phyloP scores from a whole-genome alignment of 2,888 invertebrate genomes.

The Arctia plantaginis region DNA sequence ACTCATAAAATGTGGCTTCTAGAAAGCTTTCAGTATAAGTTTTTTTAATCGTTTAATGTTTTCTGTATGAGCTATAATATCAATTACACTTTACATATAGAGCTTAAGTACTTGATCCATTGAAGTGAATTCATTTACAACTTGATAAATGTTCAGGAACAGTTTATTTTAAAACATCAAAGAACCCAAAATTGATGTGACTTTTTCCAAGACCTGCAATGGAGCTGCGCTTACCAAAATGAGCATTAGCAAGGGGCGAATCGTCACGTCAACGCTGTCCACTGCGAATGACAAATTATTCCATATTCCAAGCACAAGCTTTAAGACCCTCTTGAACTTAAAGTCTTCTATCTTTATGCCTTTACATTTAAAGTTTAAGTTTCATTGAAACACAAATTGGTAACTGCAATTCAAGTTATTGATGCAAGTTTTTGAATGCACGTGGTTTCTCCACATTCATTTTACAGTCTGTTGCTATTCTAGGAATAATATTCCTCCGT shows the following conservation, averaged over 20 bases:
- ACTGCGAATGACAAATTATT: constrained; percentile 80
- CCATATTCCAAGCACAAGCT: constrained; percentile 59
- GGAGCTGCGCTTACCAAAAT: constrained; percentile 65
- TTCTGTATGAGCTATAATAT: background rate
- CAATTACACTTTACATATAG: background rate
- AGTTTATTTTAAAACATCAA: constrained; percentile 56
- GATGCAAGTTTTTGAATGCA: constrained; percentile 77
- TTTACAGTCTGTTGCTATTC: constrained; percentile 86
- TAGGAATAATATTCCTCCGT: constrained; percentile 83
- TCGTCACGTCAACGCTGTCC: constrained; percentile 78
- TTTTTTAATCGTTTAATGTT: background rate
- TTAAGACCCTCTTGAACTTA: constrained; percentile 36
- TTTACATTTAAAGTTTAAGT: constrained; percentile 50
- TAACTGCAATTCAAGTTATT: constrained; percentile 50
- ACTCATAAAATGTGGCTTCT: background rate
- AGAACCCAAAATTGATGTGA: constrained; percentile 49
- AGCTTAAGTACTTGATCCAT: background rate
- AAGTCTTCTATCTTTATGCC: constrained; percentile 38
- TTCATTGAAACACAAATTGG: constrained; percentile 24
- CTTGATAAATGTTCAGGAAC: background rate
- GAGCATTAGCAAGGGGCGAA: constrained; percentile 78
- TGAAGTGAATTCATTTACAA: too few species aligned
- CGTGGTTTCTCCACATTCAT: constrained; percentile 81
- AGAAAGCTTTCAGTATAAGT: background rate
- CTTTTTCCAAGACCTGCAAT: constrained; percentile 62